Evolutionary conservation across 2,888 invertebrate genomes (phyloP).

Genomic region (Xestia xanthographa): DNA sequence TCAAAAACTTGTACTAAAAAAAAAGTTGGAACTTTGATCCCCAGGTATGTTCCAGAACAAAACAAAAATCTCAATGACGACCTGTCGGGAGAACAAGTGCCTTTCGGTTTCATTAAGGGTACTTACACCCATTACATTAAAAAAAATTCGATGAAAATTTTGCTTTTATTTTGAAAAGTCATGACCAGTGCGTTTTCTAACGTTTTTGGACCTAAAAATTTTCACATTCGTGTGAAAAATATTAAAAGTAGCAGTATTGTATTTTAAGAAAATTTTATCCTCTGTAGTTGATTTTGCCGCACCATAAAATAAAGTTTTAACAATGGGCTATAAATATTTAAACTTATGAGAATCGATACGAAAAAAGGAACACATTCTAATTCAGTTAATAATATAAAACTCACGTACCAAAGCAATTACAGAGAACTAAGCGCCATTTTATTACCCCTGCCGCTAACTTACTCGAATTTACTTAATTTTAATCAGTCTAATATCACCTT

Average conservation of each 20-base stretch:
- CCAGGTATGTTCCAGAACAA: too few relatives aligned
- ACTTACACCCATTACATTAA: too few relatives aligned
- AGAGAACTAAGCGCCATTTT: conserved; percentile 75
- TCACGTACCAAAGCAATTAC: conserved; percentile 74
- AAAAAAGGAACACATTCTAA: conserved; percentile 58
- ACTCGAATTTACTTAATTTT: conserved; percentile 64
- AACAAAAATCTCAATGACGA: too few relatives aligned
- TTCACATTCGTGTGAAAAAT: background rate
- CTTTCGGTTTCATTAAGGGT: too few relatives aligned
- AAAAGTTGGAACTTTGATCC: too few relatives aligned
- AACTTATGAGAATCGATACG: conserved; percentile 35
- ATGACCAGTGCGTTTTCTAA: background rate
- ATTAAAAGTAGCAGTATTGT: background rate
- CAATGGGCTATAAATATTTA: conserved; percentile 30
- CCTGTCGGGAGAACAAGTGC: too few relatives aligned
- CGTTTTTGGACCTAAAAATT: background rate
- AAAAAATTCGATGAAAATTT: background rate
- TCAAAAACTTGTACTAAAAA: too few relatives aligned
- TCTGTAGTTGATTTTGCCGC: background rate
- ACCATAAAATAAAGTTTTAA: background rate
- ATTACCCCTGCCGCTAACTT: conserved; percentile 69
- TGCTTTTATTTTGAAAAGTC: background rate
- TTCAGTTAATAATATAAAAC: conserved; percentile 71
- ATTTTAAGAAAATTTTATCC: background rate
- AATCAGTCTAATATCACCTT: conserved; percentile 41